Evolutionary conservation across 2,888 invertebrate species (phyloP).

Genomic region (Acutogordius australiensis): DNA sequence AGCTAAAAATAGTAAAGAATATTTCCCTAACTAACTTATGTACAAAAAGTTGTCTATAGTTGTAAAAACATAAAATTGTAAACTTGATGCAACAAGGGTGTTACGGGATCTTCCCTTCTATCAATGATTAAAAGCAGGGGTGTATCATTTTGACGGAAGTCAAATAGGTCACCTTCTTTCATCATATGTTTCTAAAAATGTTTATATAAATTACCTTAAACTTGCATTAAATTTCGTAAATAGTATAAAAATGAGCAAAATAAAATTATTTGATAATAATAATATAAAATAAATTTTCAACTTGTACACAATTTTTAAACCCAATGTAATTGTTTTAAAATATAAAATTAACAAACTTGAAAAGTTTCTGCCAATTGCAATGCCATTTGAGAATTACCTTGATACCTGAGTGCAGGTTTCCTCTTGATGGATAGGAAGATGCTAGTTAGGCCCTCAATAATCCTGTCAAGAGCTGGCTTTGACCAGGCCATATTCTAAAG

Average conservation of each 20-base stretch:
- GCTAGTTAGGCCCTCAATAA: conserved; percentile 52
- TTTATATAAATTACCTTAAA: too few relatives aligned
- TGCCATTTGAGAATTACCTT: conserved; percentile 52
- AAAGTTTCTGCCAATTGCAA: conserved; percentile 54
- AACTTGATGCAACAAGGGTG: conserved; percentile 63
- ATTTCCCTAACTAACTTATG: too few relatives aligned
- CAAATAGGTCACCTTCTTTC: conserved; percentile 57
- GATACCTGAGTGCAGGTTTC: conserved; percentile 57
- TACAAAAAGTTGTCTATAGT: too few relatives aligned
- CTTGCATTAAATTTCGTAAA: too few relatives aligned
- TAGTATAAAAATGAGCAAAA: too few relatives aligned
- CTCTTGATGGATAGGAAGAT: conserved; percentile 62
- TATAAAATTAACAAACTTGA: conserved; percentile 24
- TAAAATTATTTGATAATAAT: too few relatives aligned
- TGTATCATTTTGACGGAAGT: conserved; percentile 38
- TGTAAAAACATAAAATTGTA: too few relatives aligned
- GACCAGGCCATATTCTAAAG: conserved; percentile 39
- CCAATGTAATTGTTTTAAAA: too few relatives aligned
- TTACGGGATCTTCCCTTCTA: conserved; percentile 68
- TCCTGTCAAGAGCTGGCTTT: conserved; percentile 41
- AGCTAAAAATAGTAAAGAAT: too few relatives aligned
- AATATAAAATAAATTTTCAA: too few relatives aligned
- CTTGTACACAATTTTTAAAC: too few relatives aligned
- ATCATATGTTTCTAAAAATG: conserved; percentile 43
- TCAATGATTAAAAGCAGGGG: conserved; percentile 64